Evolutionary conservation across 1,140 invertebrate species (phyloP), one percentile per base, ranked within the genome.

Genomic region (Aricia agestis): DNA sequence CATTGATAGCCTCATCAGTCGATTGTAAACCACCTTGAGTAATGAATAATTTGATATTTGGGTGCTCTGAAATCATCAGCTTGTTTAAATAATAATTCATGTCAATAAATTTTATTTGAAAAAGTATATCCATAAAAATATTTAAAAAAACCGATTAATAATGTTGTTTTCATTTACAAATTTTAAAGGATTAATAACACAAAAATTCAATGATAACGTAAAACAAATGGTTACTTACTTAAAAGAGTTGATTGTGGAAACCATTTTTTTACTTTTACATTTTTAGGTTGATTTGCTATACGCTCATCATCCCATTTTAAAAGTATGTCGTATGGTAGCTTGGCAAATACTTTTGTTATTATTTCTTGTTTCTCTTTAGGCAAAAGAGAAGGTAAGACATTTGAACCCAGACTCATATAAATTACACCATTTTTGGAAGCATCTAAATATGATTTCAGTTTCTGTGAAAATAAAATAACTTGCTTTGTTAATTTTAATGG

Each of bases 331-430:
- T 89, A 92, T 13, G 89, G 89, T n/a, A 93, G 58, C 67, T 85
- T 76, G 6, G 86, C 70, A 63, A 94, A 92, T 7, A 85, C 91
- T 59, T 86, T 77, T 17, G 90, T 72, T 17, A 94, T 87, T 13
- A 79, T 80, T 58, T 87, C 72, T 31, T 84, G 67, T 17, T 85
- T 87, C 13, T 83, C 76, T 10, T 74, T 31, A 0, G 89, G 84
- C 59, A 93, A 75, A 15, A 86, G 76, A 3, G 78, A 73, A 58
- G 88, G 83, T 71, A 85, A 83, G 0, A 93, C 73, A 57, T 88
- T 92, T 6, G 91, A 90, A 2, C 93, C 93, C 15, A 94, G 81
- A 74, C 92, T 93, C 72, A 94, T 90, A 67, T 93, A 93, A 70
- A 89, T 82, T 0, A 85, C 80, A n/a, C 84, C 84, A 67, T 83